Evolutionary conservation across 2,797 vertebrate genomes (phyloP), one percentile per base, ranked within the genome.

Genomic region (Eutrigla gurnardus): DNA sequence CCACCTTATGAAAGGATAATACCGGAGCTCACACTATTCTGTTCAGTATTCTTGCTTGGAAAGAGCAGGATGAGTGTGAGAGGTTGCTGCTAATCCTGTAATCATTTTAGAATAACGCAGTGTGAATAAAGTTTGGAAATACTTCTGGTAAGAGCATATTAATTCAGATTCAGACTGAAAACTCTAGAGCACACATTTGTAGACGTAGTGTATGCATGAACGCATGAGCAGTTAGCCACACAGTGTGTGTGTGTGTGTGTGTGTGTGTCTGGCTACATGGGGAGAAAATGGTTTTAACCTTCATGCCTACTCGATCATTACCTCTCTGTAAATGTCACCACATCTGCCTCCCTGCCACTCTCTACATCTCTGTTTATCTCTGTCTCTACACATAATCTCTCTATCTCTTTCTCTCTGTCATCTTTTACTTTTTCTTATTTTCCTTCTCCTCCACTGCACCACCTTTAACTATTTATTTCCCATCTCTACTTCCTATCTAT

Each of bases 231-330:
- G 69, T 67, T 68, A 67, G 67, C 60, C 25, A 58, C 35, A 35
- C 14, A 4, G 15, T 40, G 49, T 39, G 46, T 69, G 62, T 57
- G 75, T 69, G 53, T 66, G 43, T 43, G 70, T 66, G 58, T 42
- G 39, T 66, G 76, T 70, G 65, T 74, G 66, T 76, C 5, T 54
- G 71, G 49, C 76, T 84, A 58, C 83, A 81, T 72, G 59, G 75
- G 70, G 83, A 87, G 91, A 91, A 93, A 93, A 92, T 90, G 84
- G 77, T 90, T 93, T 91, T 93, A 91, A 94, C 93, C 94, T 94
- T 94, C 93, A 93, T 91, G 91, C 85, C 88, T 88, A 89, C 89
- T 90, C 78, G 72, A 87, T 92, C 80, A 89, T 85, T 87, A 86
- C 71, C 77, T 58, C 87, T 92, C 90, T 59, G 82, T 93, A 93